phyloP scores from a whole-genome alignment of 2,888 invertebrate genomes.

The Tenthredo distinguenda region DNA sequence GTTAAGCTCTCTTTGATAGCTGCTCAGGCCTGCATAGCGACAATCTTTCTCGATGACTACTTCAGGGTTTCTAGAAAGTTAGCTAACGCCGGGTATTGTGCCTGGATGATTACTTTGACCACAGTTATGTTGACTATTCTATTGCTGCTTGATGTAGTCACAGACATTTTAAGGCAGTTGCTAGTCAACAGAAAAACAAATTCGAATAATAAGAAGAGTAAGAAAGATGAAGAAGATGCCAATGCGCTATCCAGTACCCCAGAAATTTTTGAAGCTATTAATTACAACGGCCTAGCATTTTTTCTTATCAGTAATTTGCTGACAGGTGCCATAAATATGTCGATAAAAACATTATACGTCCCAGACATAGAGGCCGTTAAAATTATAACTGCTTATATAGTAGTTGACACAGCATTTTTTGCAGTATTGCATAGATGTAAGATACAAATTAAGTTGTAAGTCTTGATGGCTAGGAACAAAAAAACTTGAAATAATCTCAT shows the following conservation, averaged over 20 bases:
- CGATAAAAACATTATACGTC: slow-evolving; percentile 82
- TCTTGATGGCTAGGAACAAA: background rate
- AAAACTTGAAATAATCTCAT: background rate
- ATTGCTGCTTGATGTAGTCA: slow-evolving; percentile 81
- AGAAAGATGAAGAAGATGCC: slow-evolving; percentile 56
- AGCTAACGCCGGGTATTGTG: slow-evolving; percentile 90
- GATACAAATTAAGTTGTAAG: slow-evolving; percentile 68
- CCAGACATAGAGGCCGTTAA: slow-evolving; percentile 65
- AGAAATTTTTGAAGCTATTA: slow-evolving; percentile 85
- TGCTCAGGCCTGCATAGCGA: slow-evolving; percentile 75
- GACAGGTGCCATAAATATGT: slow-evolving; percentile 91
- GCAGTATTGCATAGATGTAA: slow-evolving; percentile 66
- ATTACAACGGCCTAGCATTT: slow-evolving; percentile 90
- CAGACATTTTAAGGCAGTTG: slow-evolving; percentile 68
- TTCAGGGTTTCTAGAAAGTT: slow-evolving; percentile 88
- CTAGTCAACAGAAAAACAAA: slow-evolving; percentile 36
- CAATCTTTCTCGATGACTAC: slow-evolving; percentile 78
- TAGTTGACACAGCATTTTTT: slow-evolving; percentile 64
- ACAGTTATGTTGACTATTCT: slow-evolving; percentile 80
- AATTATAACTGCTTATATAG: slow-evolving; percentile 70
- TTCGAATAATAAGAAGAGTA: slow-evolving; percentile 40
- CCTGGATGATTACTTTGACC: slow-evolving; percentile 87
- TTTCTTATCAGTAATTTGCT: slow-evolving; percentile 91
- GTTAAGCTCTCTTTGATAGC: slow-evolving; percentile 70
- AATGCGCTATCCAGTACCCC: slow-evolving; percentile 76